Percentiles rank a stretch among this genome's conserved stretches.
phyloP scores from a whole-genome alignment of 1,140 invertebrate genomes.

The Drosophila trapezifrons region DNA sequence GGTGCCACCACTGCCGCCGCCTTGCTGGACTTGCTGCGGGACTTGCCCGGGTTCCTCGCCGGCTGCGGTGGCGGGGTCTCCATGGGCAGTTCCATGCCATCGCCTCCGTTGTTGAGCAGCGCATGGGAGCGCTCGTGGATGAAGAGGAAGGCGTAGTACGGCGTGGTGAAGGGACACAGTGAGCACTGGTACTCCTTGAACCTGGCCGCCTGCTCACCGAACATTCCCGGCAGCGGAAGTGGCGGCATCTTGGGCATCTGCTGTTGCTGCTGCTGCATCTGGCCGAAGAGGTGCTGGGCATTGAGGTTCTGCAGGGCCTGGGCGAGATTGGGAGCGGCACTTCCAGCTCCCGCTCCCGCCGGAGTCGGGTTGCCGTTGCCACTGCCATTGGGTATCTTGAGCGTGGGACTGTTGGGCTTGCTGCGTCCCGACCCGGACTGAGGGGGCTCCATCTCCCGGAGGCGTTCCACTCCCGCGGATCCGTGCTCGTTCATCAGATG shows the following conservation, averaged over 20 bases:
- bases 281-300: constrained; percentile 77
- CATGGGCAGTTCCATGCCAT: constrained; percentile 45
- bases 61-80: constrained; percentile 28
- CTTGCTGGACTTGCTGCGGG: constrained; percentile 40
- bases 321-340: constrained; percentile 66
- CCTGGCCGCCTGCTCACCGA: constrained; percentile 84
- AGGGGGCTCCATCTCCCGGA: constrained; percentile 87
- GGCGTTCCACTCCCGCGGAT: constrained; percentile 89
- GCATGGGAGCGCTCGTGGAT: constrained; percentile 94
- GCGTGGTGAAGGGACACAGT: constrained; percentile 94
- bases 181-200: constrained; percentile 93
- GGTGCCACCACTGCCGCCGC: constrained; percentile 1
- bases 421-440: constrained; percentile 24
- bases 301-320: constrained; percentile 80
- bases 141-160: constrained; percentile 94
- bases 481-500: constrained; percentile 95
- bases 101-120: constrained; percentile 64
- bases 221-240: constrained; percentile 85
- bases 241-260: constrained; percentile 59
- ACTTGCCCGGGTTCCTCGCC: constrained; percentile 16
- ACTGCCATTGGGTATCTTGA: constrained; percentile 87
- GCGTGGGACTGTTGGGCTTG: constrained; percentile 85
- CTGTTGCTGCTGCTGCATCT: constrained; percentile 66
- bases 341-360: constrained; percentile 16
- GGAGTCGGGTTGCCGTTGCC: constrained; percentile 47